Conservation (phyloP, 2,113 vertebrate genomes). For the Dasypus novemcinctus region DNA sequence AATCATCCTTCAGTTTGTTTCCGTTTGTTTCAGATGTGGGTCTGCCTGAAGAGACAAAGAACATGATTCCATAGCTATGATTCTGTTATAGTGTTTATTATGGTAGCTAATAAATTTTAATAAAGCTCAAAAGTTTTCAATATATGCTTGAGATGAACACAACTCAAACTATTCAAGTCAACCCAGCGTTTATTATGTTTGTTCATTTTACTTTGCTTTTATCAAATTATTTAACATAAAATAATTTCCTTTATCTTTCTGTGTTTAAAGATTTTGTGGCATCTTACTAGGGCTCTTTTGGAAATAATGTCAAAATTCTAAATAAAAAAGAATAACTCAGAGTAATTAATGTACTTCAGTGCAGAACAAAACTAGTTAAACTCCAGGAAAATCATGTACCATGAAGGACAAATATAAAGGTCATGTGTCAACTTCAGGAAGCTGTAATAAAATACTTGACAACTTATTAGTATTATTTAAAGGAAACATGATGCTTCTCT, state of each 20-base stretch:
- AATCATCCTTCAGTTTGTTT: neutral
- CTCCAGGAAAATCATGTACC: neutral
- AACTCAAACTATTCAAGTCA: conserved; percentile 35
- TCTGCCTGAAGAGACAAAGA: neutral
- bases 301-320: conserved; percentile 6
- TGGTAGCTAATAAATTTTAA: neutral
- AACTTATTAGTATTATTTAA: neutral
- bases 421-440: conserved; percentile 12
- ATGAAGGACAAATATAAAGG: neutral
- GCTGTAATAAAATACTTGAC: neutral
- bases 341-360: neutral
- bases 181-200: neutral
- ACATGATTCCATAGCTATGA: neutral
- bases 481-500: neutral
- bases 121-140: neutral
- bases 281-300: neutral
- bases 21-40: neutral
- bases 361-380: neutral
- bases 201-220: conserved; percentile 24
- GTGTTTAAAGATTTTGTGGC: conserved; percentile 29
- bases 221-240: conserved; percentile 18
- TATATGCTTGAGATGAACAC: conserved; percentile 9
- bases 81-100: neutral
- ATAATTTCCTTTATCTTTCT: conserved; percentile 26
- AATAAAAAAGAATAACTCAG: neutral